Conservation (phyloP, 2,797 vertebrate genomes). For the Sardinella longiceps region DNA sequence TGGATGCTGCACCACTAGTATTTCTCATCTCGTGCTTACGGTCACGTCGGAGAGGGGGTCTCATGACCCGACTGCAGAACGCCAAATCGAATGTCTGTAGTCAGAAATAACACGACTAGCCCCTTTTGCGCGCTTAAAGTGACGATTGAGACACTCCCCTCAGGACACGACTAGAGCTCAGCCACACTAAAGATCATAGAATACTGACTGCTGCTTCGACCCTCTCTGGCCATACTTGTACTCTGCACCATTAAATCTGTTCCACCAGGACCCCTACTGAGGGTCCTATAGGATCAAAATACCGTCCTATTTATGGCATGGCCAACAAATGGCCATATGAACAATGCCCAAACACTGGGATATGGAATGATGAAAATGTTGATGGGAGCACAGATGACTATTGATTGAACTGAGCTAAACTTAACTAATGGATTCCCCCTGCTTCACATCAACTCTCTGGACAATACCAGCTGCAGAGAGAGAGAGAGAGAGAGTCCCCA, state of each 20-base stretch:
- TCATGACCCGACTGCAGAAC: neutral
- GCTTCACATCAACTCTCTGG: neutral
- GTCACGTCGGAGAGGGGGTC: neutral
- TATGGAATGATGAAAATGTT: neutral
- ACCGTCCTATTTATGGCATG: neutral
- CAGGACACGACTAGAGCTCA: neutral
- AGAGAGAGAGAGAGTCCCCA: no score
- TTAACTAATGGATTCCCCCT: constrained; percentile 7
- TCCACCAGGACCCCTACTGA: neutral
- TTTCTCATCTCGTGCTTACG: neutral
- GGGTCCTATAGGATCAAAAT: neutral
- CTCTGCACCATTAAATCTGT: neutral
- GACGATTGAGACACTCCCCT: constrained; percentile 19
- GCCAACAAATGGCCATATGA: neutral
- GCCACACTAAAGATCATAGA: no score
- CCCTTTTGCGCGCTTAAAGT: constrained; percentile 33
- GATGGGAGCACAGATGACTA: neutral
- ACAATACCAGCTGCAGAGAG: neutral
- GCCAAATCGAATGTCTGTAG: constrained; percentile 24
- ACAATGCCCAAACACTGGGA: neutral
- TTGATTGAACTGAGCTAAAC: neutral
- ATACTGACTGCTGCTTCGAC: no score
- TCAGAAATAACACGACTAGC: constrained; percentile 33
- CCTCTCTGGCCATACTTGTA: no score
- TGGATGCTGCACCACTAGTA: neutral